A percentile compares a stretch with the other conserved stretches of the same genome.
phyloP scores from a whole-genome alignment of 2,888 invertebrate species.

The Tortricodes alternella region DNA sequence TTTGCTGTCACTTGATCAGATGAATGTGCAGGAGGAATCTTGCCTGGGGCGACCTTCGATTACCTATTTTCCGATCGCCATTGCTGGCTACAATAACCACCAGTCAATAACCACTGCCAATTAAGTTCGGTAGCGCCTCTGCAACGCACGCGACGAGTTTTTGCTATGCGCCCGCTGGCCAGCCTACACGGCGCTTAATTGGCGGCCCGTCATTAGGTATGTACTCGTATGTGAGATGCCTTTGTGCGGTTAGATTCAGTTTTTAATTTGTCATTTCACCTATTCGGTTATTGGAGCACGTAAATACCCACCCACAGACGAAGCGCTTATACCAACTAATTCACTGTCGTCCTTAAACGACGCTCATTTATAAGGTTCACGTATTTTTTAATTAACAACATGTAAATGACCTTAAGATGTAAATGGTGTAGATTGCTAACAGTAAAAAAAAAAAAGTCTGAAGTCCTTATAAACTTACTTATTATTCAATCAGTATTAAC shows the following conservation, averaged over 20 bases:
- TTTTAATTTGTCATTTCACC: constrained; percentile 11
- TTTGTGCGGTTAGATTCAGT: constrained; percentile 40
- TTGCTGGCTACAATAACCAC: constrained; percentile 58
- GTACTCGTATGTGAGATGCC: constrained; percentile 49
- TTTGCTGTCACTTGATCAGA: constrained; percentile 44
- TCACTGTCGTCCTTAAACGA: neutral
- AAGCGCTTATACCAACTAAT: neutral
- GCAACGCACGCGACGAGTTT: constrained; percentile 66
- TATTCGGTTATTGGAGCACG: constrained; percentile 40
- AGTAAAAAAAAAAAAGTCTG: neutral
- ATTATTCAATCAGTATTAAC: neutral
- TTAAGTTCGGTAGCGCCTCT: constrained; percentile 79
- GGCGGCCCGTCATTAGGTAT: constrained; percentile 74
- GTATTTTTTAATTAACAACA: constrained; percentile 1
- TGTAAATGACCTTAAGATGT: neutral
- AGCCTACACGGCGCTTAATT: constrained; percentile 62
- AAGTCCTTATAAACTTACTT: neutral
- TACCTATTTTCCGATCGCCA: constrained; percentile 50
- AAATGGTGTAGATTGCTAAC: constrained; percentile 2
- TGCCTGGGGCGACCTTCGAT: constrained; percentile 56
- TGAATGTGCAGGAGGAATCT: constrained; percentile 40
- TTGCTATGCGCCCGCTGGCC: constrained; percentile 55
- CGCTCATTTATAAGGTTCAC: neutral
- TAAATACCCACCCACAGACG: constrained; percentile 17
- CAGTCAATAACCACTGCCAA: constrained; percentile 68